Conservation (phyloP, 2,113 vertebrate genomes). For the Neodon shergylaensis region DNA sequence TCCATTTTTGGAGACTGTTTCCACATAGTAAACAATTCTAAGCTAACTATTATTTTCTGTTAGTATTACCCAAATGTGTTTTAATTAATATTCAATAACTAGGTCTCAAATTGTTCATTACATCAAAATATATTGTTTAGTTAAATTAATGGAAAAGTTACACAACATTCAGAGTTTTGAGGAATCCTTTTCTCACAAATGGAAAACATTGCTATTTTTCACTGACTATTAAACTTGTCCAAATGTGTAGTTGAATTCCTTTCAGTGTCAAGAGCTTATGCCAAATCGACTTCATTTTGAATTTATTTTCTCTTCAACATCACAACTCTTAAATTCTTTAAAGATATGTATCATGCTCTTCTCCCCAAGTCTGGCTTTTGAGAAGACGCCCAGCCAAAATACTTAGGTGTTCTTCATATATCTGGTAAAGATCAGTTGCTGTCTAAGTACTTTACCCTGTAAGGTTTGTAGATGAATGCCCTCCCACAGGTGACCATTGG, state of each 20-base stretch:
- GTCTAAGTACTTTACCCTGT: constrained; percentile 7
- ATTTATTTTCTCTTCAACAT: constrained; percentile 34
- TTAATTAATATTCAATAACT: constrained; percentile 48
- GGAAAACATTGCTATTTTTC: constrained; percentile 38
- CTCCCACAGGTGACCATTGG: background rate
- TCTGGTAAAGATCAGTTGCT: constrained; percentile 3
- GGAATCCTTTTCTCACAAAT: constrained; percentile 52
- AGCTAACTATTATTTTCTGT: constrained; percentile 16
- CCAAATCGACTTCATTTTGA: background rate
- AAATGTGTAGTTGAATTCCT: background rate
- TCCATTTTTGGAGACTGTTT: background rate
- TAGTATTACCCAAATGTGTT: background rate
- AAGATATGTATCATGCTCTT: background rate
- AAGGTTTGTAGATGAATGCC: background rate
- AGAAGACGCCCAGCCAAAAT: background rate
- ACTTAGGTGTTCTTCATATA: background rate
- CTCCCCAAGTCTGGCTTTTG: background rate
- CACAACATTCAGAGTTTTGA: constrained; percentile 33
- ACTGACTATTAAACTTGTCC: background rate
- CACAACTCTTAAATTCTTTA: constrained; percentile 45
- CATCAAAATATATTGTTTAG: constrained; percentile 26
- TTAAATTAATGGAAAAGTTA: constrained; percentile 63
- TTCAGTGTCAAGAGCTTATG: constrained; percentile 44
- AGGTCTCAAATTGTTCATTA: background rate
- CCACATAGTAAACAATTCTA: constrained; percentile 27